Evolutionary conservation across 2,888 invertebrate species (phyloP), one percentile per base, ranked within the genome.

Genomic region (Phyto melanocephala): DNA sequence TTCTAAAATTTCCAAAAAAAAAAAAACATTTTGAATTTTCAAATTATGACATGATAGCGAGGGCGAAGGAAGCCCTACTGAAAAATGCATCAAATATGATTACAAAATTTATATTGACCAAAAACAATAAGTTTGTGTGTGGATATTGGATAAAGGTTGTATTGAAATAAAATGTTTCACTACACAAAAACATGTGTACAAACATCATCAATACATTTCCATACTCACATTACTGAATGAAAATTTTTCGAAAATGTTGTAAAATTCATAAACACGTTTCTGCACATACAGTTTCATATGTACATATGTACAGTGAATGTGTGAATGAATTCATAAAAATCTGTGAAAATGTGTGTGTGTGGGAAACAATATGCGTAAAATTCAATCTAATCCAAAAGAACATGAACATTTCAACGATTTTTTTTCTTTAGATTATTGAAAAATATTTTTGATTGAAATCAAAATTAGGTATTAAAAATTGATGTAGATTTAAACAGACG

Each of bases 321-420:
- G n/a, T n/a, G n/a, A n/a, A n/a, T 50, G 22, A 50, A 22, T 24
- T 13, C 8, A 10, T 24, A 3, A 22, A 24, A 35, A 17, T 50
- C 4, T 50, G 50, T 54, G 10, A n/a, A n/a, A 2, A n/a, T 47
- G 37, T 58, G 13, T 70, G 40, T 10, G 28, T 65, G 45, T 50
- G 58, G 35, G 45, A 20, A 68, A 28, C 52, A 71, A 65, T 76
- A 47, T 70, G 67, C 45, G 47, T 76, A 76, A 71, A 79, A 67
- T 62, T 71, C 75, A 76, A 79, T 82, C 60, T 71, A 79, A 67
- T 79, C 71, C 22, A n/a, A 15, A 40, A n/a, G n/a, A 20, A 63
- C 52, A 22, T 35, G 17, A 40, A 33, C 20, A 79, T 33, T 65
- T 65, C 15, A 52, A 40, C 7, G 17, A 7, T n/a, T 72, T 60